phyloP scores from a whole-genome alignment of 2,797 vertebrate species.

The Macroramphosus scolopax region DNA sequence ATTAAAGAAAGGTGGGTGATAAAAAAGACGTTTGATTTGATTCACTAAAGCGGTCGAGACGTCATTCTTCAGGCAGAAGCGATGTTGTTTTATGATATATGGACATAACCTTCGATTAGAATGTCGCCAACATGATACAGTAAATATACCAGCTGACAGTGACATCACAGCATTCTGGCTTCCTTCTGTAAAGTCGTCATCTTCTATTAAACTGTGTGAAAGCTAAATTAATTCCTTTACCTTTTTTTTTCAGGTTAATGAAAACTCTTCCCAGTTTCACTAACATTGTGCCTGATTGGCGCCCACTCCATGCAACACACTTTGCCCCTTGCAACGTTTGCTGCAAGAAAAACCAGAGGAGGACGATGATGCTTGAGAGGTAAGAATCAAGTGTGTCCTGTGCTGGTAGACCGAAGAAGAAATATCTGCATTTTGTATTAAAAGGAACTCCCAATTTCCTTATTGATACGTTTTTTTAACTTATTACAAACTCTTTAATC shows the following conservation, averaged over 20 bases:
- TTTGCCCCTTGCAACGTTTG: slow-evolving; percentile 83
- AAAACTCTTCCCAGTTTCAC: slow-evolving; percentile 87
- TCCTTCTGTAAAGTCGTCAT: too few relatives aligned
- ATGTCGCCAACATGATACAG: too few relatives aligned
- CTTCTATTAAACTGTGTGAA: too few relatives aligned
- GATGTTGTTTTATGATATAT: too few relatives aligned
- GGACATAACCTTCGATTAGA: too few relatives aligned
- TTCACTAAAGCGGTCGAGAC: background rate
- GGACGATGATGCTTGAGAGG: slow-evolving; percentile 85
- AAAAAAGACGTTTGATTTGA: background rate
- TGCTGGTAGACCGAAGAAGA: background rate
- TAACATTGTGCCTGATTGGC: slow-evolving; percentile 84
- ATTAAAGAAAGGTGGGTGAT: slow-evolving; percentile 75
- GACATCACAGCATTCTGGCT: too few relatives aligned
- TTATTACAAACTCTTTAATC: too few relatives aligned
- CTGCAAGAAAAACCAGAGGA: slow-evolving; percentile 76
- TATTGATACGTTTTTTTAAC: too few relatives aligned
- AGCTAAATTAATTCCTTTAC: too few relatives aligned
- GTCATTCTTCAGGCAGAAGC: too few relatives aligned
- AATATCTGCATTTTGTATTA: background rate
- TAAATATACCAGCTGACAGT: too few relatives aligned
- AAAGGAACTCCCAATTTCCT: too few relatives aligned
- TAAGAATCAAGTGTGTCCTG: slow-evolving; percentile 56
- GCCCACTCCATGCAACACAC: slow-evolving; percentile 84
- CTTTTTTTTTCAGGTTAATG: slow-evolving; percentile 65